Evolutionary conservation across 1,140 invertebrate species (phyloP).

Genomic region (Tetramorium parvispinum): DNA sequence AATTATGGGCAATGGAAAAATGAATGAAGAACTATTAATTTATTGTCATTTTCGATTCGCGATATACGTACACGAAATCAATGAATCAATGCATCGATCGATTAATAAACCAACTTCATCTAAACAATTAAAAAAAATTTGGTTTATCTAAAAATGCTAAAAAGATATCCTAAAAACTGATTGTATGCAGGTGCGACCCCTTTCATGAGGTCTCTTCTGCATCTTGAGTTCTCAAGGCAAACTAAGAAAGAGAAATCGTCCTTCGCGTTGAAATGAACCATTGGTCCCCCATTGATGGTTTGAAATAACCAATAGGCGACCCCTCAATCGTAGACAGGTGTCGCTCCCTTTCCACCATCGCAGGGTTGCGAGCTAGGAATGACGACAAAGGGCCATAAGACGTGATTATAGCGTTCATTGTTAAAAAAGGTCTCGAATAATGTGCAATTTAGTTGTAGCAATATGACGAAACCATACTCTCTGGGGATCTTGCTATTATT

Average conservation of each 20-base stretch:
- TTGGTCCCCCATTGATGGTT: constrained; percentile 35
- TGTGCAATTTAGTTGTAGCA: background rate
- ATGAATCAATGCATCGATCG: background rate
- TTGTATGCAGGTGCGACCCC: constrained; percentile 77
- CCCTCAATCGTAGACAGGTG: constrained; percentile 58
- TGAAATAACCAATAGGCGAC: constrained; percentile 47
- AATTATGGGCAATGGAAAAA: background rate
- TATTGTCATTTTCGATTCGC: background rate
- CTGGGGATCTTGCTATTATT: background rate
- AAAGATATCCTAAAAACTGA: constrained; percentile 34
- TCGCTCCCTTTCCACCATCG: constrained; percentile 5
- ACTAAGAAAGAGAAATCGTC: constrained; percentile 73
- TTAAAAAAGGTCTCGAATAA: constrained; percentile 22
- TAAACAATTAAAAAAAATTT: background rate
- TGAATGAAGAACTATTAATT: background rate
- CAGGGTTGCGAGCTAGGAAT: background rate
- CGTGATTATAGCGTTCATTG: constrained; percentile 27
- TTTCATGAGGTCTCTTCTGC: constrained; percentile 69
- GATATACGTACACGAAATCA: background rate
- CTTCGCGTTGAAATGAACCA: constrained; percentile 62
- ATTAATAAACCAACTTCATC: background rate
- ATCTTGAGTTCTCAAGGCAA: constrained; percentile 49
- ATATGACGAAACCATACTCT: background rate
- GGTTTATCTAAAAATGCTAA: constrained; percentile 17
- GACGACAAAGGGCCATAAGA: constrained; percentile 7